Percentiles rank a stretch among this genome's conserved stretches.
Conservation (phyloP, 2,797 vertebrate genomes). For the Chromobotia macracanthus region DNA sequence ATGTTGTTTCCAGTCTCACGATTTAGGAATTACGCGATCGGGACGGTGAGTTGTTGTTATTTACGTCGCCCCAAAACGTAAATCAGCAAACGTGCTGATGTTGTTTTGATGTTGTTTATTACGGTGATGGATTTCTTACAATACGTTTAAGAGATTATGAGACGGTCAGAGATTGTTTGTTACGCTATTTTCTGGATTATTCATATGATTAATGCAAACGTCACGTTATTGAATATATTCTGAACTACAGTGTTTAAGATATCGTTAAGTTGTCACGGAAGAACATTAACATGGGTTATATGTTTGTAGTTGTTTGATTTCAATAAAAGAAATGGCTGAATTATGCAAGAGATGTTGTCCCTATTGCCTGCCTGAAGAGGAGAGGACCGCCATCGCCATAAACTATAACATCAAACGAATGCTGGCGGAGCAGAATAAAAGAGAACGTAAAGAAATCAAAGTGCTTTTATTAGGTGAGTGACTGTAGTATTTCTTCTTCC, state of each 20-base stretch:
- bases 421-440: slow-evolving; percentile 77
- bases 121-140: too few species aligned
- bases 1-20: background rate
- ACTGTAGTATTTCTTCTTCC: background rate
- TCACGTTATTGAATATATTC: too few species aligned
- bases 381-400: slow-evolving; percentile 67
- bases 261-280: too few species aligned
- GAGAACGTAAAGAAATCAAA: slow-evolving; percentile 75
- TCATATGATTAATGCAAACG: too few species aligned
- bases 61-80: background rate
- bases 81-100: too few species aligned
- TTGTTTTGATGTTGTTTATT: too few species aligned
- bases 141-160: too few species aligned
- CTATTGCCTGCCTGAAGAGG: slow-evolving; percentile 77
- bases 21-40: background rate
- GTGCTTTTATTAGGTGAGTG: slow-evolving; percentile 79
- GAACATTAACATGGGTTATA: background rate
- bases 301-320: background rate
- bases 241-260: too few species aligned
- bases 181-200: too few species aligned
- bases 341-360: slow-evolving; percentile 64
- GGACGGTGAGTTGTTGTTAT: slow-evolving; percentile 4
- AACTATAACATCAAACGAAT: slow-evolving; percentile 76
- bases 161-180: too few species aligned
- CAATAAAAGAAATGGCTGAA: slow-evolving; percentile 65